phyloP scores from a whole-genome alignment of 1,140 invertebrate genomes.

The Trachymyrmex cornetzi region DNA sequence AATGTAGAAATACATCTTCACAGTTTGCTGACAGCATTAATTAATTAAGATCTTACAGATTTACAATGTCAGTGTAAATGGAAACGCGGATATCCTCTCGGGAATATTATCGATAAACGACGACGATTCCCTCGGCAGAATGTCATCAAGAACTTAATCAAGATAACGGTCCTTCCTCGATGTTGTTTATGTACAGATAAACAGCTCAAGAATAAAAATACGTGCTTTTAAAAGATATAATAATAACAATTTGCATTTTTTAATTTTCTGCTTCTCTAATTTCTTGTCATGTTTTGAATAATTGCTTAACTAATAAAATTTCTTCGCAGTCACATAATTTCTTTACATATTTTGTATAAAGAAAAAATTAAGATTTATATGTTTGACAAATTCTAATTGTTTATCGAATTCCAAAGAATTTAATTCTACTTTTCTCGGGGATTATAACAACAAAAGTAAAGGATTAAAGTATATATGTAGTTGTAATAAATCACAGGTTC shows the following conservation, averaged over 20 bases:
- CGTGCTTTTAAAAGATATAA: not conserved
- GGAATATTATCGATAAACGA: conserved; percentile 41
- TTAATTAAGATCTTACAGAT: conserved; percentile 11
- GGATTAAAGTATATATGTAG: not conserved
- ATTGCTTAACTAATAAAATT: not conserved
- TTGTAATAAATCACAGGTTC: not conserved
- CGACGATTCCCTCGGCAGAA: conserved; percentile 2
- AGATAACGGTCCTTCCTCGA: conserved; percentile 16
- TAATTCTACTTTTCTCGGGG: not conserved
- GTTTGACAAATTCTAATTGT: not conserved
- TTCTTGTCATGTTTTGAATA: not conserved
- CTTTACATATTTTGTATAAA: not conserved
- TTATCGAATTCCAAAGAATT: not conserved
- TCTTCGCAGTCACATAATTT: not conserved
- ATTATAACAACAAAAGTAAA: not conserved
- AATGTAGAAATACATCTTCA: conserved; percentile 17
- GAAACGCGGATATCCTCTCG: not conserved
- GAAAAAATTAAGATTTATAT: not conserved
- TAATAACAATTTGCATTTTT: not conserved
- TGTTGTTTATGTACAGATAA: not conserved
- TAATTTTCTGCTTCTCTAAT: not conserved
- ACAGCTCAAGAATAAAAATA: not conserved
- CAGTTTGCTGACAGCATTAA: conserved; percentile 19
- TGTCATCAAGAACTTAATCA: conserved; percentile 39
- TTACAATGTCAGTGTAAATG: not conserved